Evolutionary conservation across 2,888 invertebrate species (phyloP).

Genomic region (Drosophila atripex): DNA sequence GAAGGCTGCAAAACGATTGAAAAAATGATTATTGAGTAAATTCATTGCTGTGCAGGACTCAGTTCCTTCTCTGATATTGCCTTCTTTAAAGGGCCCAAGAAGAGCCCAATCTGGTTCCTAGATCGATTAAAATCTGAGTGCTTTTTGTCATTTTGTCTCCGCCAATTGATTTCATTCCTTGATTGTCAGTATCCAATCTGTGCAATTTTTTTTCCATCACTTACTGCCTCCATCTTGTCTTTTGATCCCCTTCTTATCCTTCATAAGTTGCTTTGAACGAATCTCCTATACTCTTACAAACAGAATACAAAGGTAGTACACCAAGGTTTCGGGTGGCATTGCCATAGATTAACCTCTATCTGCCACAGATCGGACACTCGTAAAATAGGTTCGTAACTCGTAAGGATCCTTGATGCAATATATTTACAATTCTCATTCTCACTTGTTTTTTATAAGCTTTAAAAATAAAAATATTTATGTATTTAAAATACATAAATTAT

Average conservation of each 20-base stretch:
- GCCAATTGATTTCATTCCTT: background rate
- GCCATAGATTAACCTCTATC: too few species aligned
- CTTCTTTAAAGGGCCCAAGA: background rate
- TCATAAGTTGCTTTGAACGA: background rate
- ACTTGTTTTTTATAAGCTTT: too few species aligned
- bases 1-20: background rate
- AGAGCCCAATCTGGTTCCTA: background rate
- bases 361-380: too few species aligned
- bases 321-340: too few species aligned
- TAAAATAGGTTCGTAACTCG: too few species aligned
- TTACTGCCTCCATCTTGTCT: background rate
- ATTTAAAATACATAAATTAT: too few species aligned
- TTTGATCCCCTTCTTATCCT: background rate
- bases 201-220: background rate
- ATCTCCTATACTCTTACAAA: background rate
- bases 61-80: background rate
- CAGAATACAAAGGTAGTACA: too few species aligned
- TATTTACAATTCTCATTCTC: too few species aligned
- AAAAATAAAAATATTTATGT: too few species aligned
- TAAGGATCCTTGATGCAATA: too few species aligned
- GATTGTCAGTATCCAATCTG: background rate
- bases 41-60: background rate
- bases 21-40: background rate
- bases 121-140: background rate
- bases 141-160: background rate